Evolutionary conservation across 2,113 vertebrate species (phyloP).

Genomic region (Puntigrus tetrazona): DNA sequence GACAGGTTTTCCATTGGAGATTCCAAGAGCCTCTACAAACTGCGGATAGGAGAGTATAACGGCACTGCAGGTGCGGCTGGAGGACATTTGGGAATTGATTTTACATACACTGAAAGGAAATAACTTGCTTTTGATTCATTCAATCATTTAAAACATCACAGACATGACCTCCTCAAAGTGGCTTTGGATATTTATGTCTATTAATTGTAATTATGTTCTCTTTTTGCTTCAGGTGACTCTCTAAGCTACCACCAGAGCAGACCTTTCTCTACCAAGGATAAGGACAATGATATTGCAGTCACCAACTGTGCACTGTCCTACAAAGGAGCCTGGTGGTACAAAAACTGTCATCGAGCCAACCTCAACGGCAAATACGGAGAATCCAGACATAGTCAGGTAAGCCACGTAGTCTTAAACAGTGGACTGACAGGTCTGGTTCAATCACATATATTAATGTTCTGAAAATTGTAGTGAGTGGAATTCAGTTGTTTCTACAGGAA

Average conservation of each 20-base stretch:
- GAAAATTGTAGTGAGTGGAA: background rate
- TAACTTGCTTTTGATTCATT: background rate
- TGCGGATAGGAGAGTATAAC: slow-evolving; percentile 90
- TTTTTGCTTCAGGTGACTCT: slow-evolving; percentile 84
- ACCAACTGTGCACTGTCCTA: slow-evolving; percentile 98
- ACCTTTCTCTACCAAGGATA: slow-evolving; percentile 96
- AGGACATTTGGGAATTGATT: background rate
- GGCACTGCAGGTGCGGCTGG: slow-evolving; percentile 87
- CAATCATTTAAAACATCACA: background rate
- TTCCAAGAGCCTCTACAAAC: slow-evolving; percentile 88
- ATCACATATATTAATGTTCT: background rate
- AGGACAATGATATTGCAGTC: slow-evolving; percentile 95
- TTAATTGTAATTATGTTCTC: background rate
- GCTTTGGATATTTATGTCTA: background rate
- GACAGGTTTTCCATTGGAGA: slow-evolving; percentile 92
- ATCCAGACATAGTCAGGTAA: slow-evolving; percentile 96
- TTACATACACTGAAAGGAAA: background rate
- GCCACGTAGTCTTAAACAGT: background rate
- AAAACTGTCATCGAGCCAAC: slow-evolving; percentile 98
- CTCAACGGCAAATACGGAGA: slow-evolving; percentile 98
- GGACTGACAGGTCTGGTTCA: background rate
- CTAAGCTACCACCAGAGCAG: slow-evolving; percentile 97
- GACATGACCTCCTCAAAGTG: background rate
- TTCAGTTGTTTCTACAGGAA: background rate
- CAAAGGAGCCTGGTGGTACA: slow-evolving; percentile 99